Evolutionary conservation across 2,888 invertebrate genomes (phyloP), one percentile per base, ranked within the genome.

Genomic region (Hesperia comma): DNA sequence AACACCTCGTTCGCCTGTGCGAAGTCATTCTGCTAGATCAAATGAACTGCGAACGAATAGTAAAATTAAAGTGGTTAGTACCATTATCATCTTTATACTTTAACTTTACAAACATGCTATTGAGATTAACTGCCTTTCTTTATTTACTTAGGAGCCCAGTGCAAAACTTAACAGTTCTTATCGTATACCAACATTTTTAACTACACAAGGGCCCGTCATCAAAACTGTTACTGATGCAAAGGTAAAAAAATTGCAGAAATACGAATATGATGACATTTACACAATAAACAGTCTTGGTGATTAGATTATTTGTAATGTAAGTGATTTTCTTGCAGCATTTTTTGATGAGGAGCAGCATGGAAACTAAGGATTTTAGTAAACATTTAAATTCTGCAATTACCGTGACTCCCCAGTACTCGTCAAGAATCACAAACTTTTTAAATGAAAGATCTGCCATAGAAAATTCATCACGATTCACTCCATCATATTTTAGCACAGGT

Each of bases 211-310:
- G 26, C 86, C 86, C 32, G 70, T 83, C 0, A 84, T 87, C 51
- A 87, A 81, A 79, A 86, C 79, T 41, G 81, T 89, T 17, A 79
- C 81, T 69, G 91, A 90, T 71, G 89, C 88, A 19, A 84, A 79
- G 76, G 91, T 89, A 74, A 76, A 73, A 2, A 12, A 12, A n/a
- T 15, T n/a, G 7, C n/a, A 26, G n/a, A n/a, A n/a, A n/a, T n/a
- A n/a, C n/a, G n/a, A n/a, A n/a, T n/a, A n/a, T n/a, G n/a, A n/a
- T n/a, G n/a, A n/a, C n/a, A n/a, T n/a, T n/a, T n/a, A n/a, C n/a
- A n/a, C n/a, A n/a, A n/a, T n/a, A n/a, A n/a, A n/a, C n/a, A n/a
- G n/a, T n/a, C n/a, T n/a, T n/a, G n/a, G n/a, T n/a, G n/a, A n/a
- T n/a, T n/a, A n/a, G n/a, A n/a, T n/a, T n/a, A n/a, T n/a, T n/a